These are phyloP conservation scores for Callosobruchus maculatus DNA, from an alignment of 2,888 invertebrate species.

Conservation along the genomic window DNA sequence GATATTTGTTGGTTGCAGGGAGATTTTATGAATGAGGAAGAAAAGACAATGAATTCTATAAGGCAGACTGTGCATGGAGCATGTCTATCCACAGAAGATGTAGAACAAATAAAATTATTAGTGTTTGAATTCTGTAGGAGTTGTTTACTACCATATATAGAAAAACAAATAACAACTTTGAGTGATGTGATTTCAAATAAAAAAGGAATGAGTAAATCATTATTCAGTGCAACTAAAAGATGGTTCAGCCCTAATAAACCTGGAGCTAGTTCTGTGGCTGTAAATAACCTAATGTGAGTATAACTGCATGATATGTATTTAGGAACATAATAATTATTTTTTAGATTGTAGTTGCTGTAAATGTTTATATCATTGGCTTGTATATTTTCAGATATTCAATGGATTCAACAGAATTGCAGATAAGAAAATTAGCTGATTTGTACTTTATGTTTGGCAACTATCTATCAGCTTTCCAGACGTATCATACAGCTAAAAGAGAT, in stretches of 20 bases:
- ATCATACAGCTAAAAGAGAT: constrained; percentile 95
- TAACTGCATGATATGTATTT: neutral
- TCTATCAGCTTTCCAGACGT: constrained; percentile 86
- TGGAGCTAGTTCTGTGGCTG: constrained; percentile 65
- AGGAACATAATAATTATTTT: too few species aligned
- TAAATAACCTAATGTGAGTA: constrained; percentile 80
- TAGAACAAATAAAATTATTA: constrained; percentile 80
- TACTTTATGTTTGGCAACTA: constrained; percentile 96
- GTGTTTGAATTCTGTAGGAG: constrained; percentile 83
- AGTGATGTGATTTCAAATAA: constrained; percentile 79
- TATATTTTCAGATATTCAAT: constrained; percentile 61
- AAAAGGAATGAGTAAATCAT: constrained; percentile 88
- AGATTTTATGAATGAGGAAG: constrained; percentile 27
- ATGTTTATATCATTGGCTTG: neutral
- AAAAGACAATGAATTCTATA: constrained; percentile 16
- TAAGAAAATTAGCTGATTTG: constrained; percentile 88
- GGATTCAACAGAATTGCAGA: constrained; percentile 88
- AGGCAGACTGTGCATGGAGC: constrained; percentile 62
- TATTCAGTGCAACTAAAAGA: constrained; percentile 91
- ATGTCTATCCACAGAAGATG: constrained; percentile 75
- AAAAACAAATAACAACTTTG: constrained; percentile 77
- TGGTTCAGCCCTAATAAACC: constrained; percentile 93
- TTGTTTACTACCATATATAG: constrained; percentile 87
- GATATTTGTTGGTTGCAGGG: constrained; percentile 24
- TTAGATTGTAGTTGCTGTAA: too few species aligned